Evolutionary conservation across 2,113 vertebrate genomes (phyloP), one percentile per base, ranked within the genome.

Genomic region (Pituophis catenifer): DNA sequence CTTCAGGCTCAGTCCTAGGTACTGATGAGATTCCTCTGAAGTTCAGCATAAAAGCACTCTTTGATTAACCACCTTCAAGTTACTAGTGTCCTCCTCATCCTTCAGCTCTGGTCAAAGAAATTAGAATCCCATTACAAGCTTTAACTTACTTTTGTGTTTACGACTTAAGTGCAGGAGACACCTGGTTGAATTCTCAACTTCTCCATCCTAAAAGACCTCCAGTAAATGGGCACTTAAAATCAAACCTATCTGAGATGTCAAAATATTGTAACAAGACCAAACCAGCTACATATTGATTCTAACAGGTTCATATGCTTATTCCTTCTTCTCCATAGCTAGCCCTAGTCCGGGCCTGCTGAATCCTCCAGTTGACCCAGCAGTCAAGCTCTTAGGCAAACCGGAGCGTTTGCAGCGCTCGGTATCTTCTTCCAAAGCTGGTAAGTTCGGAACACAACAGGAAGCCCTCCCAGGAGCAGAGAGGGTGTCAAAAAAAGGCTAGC

Each of bases 401-500:
- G 98, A 99, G 3, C 94, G 97, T 0, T 97, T 99, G 91, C 98
- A 98, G 85, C 98, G 97, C 92, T 98, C 98, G 9, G 94, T 98
- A 12, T 98, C 98, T 0, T 98, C 98, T 0, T 92, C 98, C 89
- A 97, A 98, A 0, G 97, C 98, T 0, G 98, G 98, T 98, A 97
- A 55, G 98, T 95, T 92, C 0, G 2, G 53, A 0, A n/a, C 8
- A 38, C 50, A 33, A 0, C 59, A 1, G 15, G 62, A 23, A n/a
- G 8, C 52, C 9, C 62, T 5, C 62, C 26, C 26, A 15, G 29
- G 19, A n/a, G 23, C 58, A 21, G 48, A 26, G 88, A 59, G 65
- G 38, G 1, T 62, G 70, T 91, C 81, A 58, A 90, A 44, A 48
- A 85, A 57, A 21, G 62, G 89, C 1, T 58, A 11, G 53, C 57